Base-by-base conservation (phyloP, 2,797 vertebrate genomes). In the Syngnathus rostellatus region DNA sequence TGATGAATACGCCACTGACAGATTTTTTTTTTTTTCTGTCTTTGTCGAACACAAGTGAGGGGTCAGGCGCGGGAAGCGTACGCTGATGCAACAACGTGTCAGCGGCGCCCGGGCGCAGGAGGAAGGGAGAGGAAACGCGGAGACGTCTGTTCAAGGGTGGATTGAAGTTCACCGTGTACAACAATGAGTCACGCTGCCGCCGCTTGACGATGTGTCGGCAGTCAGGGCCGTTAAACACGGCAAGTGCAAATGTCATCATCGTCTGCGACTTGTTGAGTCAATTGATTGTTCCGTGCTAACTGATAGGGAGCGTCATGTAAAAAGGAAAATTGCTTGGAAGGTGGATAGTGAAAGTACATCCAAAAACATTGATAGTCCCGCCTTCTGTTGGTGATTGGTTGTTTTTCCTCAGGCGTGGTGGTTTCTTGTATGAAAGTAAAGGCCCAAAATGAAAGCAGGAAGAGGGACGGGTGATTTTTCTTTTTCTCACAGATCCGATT, bases 1-100 rank as follows among this genome's bases (percentile, higher is more conserved):
- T 86, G 73, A 83, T 77, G 77, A 84, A 81, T 71, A 78, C 57
- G 65, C 65, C 63, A 14, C 78, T 76, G 73, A 74, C 83, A 81
- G 81, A 51, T 66, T 58, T 45, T 66, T 37, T 59, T 66, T 37
- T 59, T 46, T 58, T 38, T 41, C 23, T 7, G 14, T 12, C 37
- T 54, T 64, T 17, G 37, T 17, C 21, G 17, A 53, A 60, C 64
- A 50, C 53, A 54, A 38, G 64, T 4, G 41, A 69, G 60, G 31
- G 68, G 54, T 37, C 23, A 6, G 5, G 50, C 48, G 38, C 17
- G 0, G 66, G 58, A 65, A 45, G 37, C 63, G 69, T 62, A 68
- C 51, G 73, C 67, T 70, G 73, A 68, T 69, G 78, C 78, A 78
- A 60, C 76, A 70, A 43, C 37, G 54, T 77, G 75, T 72, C 67